Base-by-base conservation (phyloP, 2,113 vertebrate species). In the Gambusia affinis region DNA sequence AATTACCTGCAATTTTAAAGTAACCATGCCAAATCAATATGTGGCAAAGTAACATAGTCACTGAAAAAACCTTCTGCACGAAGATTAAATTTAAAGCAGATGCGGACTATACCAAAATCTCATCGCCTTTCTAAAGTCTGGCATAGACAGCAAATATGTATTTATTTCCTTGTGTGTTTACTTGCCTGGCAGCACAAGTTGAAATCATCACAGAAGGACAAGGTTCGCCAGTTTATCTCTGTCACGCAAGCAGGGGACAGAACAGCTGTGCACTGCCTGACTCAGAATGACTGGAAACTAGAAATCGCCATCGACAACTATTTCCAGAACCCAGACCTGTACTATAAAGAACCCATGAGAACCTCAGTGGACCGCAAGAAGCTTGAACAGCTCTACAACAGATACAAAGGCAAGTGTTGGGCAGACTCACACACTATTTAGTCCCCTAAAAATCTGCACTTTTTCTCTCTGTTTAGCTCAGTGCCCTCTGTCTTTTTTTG, bases 201-300 rank as follows among this genome's bases (percentile, higher is more conserved):
- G 91, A 97, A 97, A 88, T 97, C 97, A 19, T 95, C 96, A 71
- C 97, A 97, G 96, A 97, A 96, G 95, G 97, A 97, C 94, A 97
- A 97, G 92, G 95, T 97, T 83, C 95, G 94, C 78, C 96, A 98
- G 95, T 97, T 97, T 88, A 96, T 97, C 96, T 96, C 96, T 85
- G 97, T 98, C 91, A 97, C 96, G 4, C 96, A 97, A 91, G 95
- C 97, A 60, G 95, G 95, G 19, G 96, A 97, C 94, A 96, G 94
- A 92, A 96, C 97, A 78, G 97, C 97, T 80, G 90, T 98, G 79
- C 96, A 94, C 94, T 98, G 96, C 94, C 94, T 97, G 87, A 95
- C 95, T n/a, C 97, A 97, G 94, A 97, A 96, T 96, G 96, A 97
- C 85, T 97, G 96, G 97, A 98, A 96, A 93, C 93, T 97, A 95